A percentile compares a stretch with the other conserved stretches of the same genome.
phyloP scores from a whole-genome alignment of 2,797 vertebrate genomes.

The Lateolabrax maculatus region DNA sequence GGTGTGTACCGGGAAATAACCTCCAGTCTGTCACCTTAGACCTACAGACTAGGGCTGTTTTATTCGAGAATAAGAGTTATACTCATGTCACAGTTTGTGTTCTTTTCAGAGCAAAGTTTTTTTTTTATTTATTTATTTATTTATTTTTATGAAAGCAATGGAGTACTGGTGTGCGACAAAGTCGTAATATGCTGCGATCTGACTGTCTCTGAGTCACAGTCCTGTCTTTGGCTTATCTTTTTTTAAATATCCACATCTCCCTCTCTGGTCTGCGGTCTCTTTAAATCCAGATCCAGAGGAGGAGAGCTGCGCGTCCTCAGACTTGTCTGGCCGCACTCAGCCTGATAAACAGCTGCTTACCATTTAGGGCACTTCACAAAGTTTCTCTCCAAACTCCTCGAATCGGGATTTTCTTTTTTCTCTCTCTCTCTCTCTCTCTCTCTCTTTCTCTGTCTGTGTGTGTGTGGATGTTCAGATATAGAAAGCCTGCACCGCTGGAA shows the following conservation, averaged over 20 bases:
- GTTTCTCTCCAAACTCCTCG: conserved; percentile 46
- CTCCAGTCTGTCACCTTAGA: neutral
- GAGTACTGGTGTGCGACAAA: neutral
- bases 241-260: conserved; percentile 42
- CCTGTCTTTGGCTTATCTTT: conserved; percentile 42
- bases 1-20: neutral
- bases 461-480: conserved; percentile 56
- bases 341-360: conserved; percentile 80
- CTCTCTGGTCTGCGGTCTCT: conserved; percentile 80
- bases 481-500: conserved; percentile 60
- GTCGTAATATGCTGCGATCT: neutral
- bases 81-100: no score
- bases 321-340: conserved; percentile 71
- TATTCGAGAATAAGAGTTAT: neutral
- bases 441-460: neutral
- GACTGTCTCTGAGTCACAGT: conserved; percentile 1
- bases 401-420: conserved; percentile 3
- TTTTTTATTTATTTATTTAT: no score
- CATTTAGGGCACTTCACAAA: conserved; percentile 66
- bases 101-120: neutral
- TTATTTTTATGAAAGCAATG: no score
- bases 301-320: conserved; percentile 70
- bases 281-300: conserved; percentile 79
- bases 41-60: neutral
- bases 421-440: neutral